Evolutionary conservation across 2,888 invertebrate genomes (phyloP).

Genomic region (Gortyna flavago): DNA sequence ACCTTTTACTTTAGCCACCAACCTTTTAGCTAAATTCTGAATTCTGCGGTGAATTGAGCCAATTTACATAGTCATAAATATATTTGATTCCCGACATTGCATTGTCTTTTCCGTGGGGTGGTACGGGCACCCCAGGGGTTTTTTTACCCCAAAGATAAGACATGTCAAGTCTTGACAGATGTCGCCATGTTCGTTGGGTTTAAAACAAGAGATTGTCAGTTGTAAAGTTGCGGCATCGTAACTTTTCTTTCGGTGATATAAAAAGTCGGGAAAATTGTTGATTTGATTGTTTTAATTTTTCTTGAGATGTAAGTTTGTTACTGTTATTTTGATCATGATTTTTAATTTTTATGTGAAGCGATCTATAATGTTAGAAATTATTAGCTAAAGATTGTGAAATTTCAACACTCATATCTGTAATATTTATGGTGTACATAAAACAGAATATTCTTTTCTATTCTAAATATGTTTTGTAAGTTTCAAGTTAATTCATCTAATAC

Average conservation of each 20-base stretch:
- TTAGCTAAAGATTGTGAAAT: not conserved
- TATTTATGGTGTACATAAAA: too few species aligned
- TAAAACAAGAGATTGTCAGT: slow-evolving; percentile 80
- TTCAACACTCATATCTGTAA: too few species aligned
- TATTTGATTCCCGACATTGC: slow-evolving; percentile 82
- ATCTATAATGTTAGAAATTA: not conserved
- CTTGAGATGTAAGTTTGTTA: not conserved
- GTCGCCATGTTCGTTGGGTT: slow-evolving; percentile 81
- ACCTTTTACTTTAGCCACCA: slow-evolving; percentile 61
- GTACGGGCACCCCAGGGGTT: slow-evolving; percentile 79
- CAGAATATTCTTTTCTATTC: too few species aligned
- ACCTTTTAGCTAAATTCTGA: slow-evolving; percentile 78
- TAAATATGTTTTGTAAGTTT: not conserved
- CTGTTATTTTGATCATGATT: not conserved
- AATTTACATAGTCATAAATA: slow-evolving; percentile 90
- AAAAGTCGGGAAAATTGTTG: slow-evolving; percentile 11
- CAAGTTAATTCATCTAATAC: not conserved
- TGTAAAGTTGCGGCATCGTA: slow-evolving; percentile 42
- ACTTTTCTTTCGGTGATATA: slow-evolving; percentile 42
- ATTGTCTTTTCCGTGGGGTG: slow-evolving; percentile 78
- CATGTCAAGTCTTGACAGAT: slow-evolving; percentile 87
- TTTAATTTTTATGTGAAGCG: not conserved
- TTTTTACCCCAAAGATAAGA: slow-evolving; percentile 85
- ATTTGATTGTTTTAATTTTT: slow-evolving; percentile 18
- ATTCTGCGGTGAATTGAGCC: slow-evolving; percentile 80